phyloP scores from a whole-genome alignment of 2,113 vertebrate genomes.

The Eclectus roratus region DNA sequence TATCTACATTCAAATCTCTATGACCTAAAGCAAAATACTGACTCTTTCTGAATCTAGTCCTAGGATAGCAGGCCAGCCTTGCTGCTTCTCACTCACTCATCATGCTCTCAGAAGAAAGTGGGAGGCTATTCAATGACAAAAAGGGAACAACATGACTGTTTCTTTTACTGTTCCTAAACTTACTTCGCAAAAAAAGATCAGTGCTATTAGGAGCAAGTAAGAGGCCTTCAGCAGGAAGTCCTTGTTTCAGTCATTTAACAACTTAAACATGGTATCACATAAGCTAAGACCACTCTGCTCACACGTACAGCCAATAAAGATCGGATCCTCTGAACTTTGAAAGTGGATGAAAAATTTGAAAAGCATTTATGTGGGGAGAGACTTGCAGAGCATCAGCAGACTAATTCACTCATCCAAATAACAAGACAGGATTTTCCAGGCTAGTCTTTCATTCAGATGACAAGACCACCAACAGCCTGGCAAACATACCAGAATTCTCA shows the following conservation, averaged over 20 bases:
- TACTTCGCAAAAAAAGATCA: not conserved
- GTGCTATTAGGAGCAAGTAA: not conserved
- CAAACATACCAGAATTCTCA: rapidly evolving
- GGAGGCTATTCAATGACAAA: not conserved
- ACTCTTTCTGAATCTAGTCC: not conserved
- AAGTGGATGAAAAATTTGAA: not conserved
- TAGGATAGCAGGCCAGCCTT: not conserved
- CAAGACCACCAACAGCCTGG: not conserved
- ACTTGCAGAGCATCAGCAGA: not conserved
- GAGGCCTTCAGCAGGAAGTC: not conserved
- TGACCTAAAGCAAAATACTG: not conserved
- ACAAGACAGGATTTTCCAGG: not conserved
- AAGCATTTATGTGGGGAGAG: not conserved
- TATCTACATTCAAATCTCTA: not conserved
- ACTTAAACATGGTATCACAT: not conserved
- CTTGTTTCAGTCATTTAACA: not conserved
- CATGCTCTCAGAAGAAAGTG: not conserved
- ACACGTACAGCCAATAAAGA: not conserved
- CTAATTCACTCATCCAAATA: not conserved
- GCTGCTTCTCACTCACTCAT: not conserved
- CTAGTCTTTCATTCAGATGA: not conserved
- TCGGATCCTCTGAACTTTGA: not conserved
- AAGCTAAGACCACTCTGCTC: not conserved
- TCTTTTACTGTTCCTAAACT: not conserved
- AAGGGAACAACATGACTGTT: not conserved